These are phyloP conservation scores for Furcifer pardalis DNA, from an alignment of 2,797 vertebrate species.

Conservation along the genomic window DNA sequence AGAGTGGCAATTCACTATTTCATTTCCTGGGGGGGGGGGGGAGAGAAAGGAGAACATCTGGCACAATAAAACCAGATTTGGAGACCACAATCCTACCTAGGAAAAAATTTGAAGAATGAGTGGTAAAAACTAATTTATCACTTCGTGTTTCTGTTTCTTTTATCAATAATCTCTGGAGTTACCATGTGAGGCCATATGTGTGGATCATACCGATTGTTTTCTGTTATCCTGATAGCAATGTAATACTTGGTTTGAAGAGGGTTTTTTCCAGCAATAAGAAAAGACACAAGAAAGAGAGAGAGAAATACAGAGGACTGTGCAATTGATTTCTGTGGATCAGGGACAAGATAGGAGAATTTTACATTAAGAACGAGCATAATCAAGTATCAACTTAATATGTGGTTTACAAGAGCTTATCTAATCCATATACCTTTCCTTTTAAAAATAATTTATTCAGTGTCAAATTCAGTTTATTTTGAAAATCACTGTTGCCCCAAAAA, in stretches of 20 bases:
- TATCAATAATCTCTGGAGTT: background rate
- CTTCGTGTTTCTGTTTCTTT: background rate
- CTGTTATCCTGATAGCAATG: background rate
- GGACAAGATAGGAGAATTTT: too few species aligned
- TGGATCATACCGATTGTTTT: background rate
- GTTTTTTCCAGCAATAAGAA: background rate
- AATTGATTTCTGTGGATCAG: background rate
- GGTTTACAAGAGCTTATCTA: constrained; percentile 5
- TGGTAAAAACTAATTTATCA: background rate
- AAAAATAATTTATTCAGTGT: constrained; percentile 11
- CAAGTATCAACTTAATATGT: background rate
- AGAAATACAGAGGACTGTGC: too few species aligned
- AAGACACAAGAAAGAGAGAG: background rate
- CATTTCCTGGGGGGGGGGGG: too few species aligned
- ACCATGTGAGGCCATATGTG: background rate
- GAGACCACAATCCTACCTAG: too few species aligned
- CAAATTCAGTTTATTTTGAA: constrained; percentile 27
- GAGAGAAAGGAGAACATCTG: too few species aligned
- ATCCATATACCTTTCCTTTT: constrained; percentile 8
- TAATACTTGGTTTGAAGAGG: background rate
- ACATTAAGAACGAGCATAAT: background rate
- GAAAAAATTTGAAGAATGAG: too few species aligned
- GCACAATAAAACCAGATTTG: too few species aligned
- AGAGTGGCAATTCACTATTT: too few species aligned
- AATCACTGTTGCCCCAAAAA: constrained; percentile 2